Evolutionary conservation across 2,113 vertebrate species (phyloP).

Genomic region (Ellobius talpinus): DNA sequence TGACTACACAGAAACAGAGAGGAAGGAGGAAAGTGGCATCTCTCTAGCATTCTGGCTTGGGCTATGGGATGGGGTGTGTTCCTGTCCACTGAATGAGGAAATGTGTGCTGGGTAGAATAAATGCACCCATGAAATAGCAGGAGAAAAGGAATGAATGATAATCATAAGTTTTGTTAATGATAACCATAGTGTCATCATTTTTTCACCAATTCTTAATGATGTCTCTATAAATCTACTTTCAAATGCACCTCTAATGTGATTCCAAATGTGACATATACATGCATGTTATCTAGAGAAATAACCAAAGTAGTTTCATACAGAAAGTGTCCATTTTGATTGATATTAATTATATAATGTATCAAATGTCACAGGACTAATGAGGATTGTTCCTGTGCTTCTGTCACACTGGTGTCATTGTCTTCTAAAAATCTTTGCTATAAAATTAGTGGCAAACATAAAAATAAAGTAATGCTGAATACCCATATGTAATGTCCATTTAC

Average conservation of each 20-base stretch:
- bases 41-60: neutral
- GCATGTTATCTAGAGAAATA: neutral
- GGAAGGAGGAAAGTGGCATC: neutral
- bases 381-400: neutral
- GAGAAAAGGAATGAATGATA: neutral
- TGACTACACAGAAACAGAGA: neutral
- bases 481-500: neutral
- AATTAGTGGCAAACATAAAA: constrained; percentile 18
- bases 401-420: neutral
- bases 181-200: neutral
- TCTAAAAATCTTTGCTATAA: neutral
- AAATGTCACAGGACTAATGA: neutral
- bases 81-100: neutral
- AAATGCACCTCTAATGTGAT: neutral
- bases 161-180: neutral
- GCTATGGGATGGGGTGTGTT: neutral
- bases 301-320: neutral
- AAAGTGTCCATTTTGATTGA: neutral
- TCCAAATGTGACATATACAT: neutral
- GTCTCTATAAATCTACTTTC: neutral
- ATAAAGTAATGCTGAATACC: neutral
- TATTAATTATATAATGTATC: neutral
- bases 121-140: neutral
- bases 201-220: neutral
- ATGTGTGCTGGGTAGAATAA: neutral